A percentile compares a stretch with the other conserved stretches of the same genome.
Evolutionary conservation across 2,888 invertebrate genomes (phyloP).

Genomic region (Dynastes maya): DNA sequence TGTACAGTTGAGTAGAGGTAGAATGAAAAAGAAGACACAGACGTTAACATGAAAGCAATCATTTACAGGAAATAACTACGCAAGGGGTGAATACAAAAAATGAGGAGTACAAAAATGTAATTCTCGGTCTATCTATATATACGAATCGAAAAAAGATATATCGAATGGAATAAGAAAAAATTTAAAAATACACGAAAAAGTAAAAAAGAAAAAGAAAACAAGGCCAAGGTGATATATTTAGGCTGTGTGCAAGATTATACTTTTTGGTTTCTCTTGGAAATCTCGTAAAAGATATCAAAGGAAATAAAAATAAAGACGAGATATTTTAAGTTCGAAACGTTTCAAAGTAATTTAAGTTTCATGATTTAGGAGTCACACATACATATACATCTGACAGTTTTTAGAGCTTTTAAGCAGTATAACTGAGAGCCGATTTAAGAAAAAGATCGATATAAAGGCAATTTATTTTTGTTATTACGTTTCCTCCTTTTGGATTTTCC

Average conservation of each 20-base stretch:
- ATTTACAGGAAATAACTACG: conserved; percentile 35
- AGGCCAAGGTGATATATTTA: too few species aligned
- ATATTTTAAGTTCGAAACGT: too few species aligned
- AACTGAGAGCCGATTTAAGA: not conserved
- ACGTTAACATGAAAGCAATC: conserved; percentile 31
- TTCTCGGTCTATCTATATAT: not conserved
- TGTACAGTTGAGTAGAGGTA: not conserved
- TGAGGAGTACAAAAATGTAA: not conserved
- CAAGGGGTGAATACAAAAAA: conserved; percentile 15
- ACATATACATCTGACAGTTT: not conserved
- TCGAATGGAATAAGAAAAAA: not conserved
- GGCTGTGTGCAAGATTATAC: too few species aligned
- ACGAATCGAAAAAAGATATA: not conserved
- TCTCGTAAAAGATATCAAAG: too few species aligned
- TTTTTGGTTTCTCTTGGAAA: too few species aligned
- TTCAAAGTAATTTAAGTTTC: too few species aligned
- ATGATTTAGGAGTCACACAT: too few species aligned
- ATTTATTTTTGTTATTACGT: conserved; percentile 14
- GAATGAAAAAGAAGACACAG: too few species aligned
- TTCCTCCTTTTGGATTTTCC: not conserved
- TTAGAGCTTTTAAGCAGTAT: not conserved
- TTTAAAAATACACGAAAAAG: not conserved
- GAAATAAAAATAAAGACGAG: too few species aligned
- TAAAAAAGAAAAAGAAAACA: not conserved
- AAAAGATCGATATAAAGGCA: conserved; percentile 1